Evolutionary conservation across 2,113 vertebrate genomes (phyloP).

Genomic region (Phrynocephalus versicolor): DNA sequence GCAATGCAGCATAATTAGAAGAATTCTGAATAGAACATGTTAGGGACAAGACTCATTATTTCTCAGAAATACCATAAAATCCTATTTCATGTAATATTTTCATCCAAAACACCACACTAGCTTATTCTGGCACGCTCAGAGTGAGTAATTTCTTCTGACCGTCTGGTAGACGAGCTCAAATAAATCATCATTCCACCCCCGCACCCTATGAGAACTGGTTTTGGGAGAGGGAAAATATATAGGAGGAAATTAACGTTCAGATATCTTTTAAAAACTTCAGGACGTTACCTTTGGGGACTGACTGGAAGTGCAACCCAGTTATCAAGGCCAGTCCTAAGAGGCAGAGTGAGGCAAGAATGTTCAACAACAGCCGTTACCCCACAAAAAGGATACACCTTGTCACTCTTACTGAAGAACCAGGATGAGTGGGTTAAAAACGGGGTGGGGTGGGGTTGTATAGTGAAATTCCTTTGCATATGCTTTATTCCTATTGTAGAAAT

Average conservation of each 20-base stretch:
- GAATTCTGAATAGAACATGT: slow-evolving; percentile 33
- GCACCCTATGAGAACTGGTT: slow-evolving; percentile 31
- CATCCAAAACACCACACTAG: slow-evolving; percentile 29
- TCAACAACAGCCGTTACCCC: no score
- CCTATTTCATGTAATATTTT: slow-evolving; percentile 59
- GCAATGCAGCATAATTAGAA: slow-evolving; percentile 36
- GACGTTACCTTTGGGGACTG: slow-evolving; percentile 13
- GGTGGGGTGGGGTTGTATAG: no score
- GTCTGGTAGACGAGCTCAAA: slow-evolving; percentile 48
- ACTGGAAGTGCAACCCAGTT: background rate
- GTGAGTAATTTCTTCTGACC: slow-evolving; percentile 57
- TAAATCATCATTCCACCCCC: slow-evolving; percentile 30
- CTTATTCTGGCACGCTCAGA: slow-evolving; percentile 53
- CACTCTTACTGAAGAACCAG: no score
- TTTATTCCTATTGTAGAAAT: no score
- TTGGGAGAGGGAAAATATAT: slow-evolving; percentile 15
- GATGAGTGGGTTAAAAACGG: no score
- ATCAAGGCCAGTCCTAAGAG: no score
- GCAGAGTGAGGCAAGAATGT: no score
- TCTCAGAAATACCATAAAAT: slow-evolving; percentile 53
- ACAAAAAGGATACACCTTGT: no score
- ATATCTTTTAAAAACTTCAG: slow-evolving; percentile 28
- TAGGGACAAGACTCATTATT: slow-evolving; percentile 40
- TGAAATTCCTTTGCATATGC: no score
- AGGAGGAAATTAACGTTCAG: slow-evolving; percentile 52